Conservation (phyloP, 2,888 invertebrate genomes). For the Patella caerulea region DNA sequence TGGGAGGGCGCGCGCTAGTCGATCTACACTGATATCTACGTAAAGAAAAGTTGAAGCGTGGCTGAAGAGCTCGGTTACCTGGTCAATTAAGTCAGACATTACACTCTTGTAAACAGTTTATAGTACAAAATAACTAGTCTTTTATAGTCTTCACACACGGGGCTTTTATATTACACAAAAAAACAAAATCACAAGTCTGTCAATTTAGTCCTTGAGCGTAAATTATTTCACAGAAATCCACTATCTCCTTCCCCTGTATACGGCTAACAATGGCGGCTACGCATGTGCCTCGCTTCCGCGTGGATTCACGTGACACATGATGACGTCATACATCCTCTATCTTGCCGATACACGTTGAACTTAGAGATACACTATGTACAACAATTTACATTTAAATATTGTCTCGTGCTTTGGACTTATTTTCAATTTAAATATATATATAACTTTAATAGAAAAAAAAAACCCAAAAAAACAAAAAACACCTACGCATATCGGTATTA, state of each 20-base stretch:
- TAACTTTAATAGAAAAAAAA: too few relatives aligned
- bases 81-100: constrained; percentile 70
- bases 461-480: too few relatives aligned
- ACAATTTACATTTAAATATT: too few relatives aligned
- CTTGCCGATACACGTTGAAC: background rate
- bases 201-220: constrained; percentile 29
- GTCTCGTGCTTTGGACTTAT: too few relatives aligned
- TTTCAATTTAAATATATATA: too few relatives aligned
- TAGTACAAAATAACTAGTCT: constrained; percentile 37
- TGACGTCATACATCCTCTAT: constrained; percentile 42
- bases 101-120: constrained; percentile 52
- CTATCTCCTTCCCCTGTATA: constrained; percentile 54
- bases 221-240: constrained; percentile 37
- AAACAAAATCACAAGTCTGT: constrained; percentile 17
- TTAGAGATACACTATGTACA: too few relatives aligned
- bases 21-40: too few relatives aligned
- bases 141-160: constrained; percentile 40
- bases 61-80: constrained; percentile 51
- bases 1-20: constrained; percentile 12
- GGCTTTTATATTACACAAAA: constrained; percentile 20
- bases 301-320: constrained; percentile 58
- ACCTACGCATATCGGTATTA: too few relatives aligned
- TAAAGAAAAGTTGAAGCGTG: constrained; percentile 22
- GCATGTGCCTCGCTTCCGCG: constrained; percentile 68
- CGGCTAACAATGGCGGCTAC: constrained; percentile 64